Base-by-base conservation (phyloP, 1,140 invertebrate genomes). In the Chrysomallon squamiferum region DNA sequence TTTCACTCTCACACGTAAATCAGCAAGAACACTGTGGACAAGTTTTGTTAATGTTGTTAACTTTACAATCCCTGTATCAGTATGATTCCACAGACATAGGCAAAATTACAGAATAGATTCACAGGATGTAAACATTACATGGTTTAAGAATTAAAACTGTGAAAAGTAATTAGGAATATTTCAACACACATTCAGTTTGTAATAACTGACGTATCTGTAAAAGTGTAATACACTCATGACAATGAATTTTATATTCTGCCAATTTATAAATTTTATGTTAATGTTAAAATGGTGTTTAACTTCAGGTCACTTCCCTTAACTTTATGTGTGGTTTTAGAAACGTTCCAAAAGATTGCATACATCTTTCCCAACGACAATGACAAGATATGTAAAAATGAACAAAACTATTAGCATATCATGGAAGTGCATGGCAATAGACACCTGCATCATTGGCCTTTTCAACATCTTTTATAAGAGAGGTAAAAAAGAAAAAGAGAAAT, bases 241-340 rank as follows among this genome's bases (percentile, higher is more conserved):
- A 45, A 18, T 32, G 20, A 32, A 32, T 22, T 22, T 25, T 2
- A 0, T 25, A 2, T 38, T 22, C 18, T n/a, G 15, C 35, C 35
- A 38, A 15, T 38, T 38, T 5, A 38, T n/a, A 32, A 32, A 15
- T 22, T 25, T 2, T 3, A 18, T 11, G n/a, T 38, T 22, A 59
- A 18, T 13, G 35, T 49, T 33, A 20, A 20, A 33, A 18, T 27
- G 15, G n/a, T 18, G 41, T 52, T 52, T 62, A 75, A 71, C 74
- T 71, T 65, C 50, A 73, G 61, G 54, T 76, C 71, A 32, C 68
- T 67, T 68, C 63, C 68, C 68, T 67, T 73, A 15, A 71, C 71
- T 69, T 67, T 73, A 27, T 73, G 68, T 22, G 74, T 59, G 11
- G 66, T 71, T 62, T 68, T 73, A 63, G 33, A 66, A 69, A 32